Evolutionary conservation across 2,888 invertebrate species (phyloP), one percentile per base, ranked within the genome.

Genomic region (Campoletis raptor): DNA sequence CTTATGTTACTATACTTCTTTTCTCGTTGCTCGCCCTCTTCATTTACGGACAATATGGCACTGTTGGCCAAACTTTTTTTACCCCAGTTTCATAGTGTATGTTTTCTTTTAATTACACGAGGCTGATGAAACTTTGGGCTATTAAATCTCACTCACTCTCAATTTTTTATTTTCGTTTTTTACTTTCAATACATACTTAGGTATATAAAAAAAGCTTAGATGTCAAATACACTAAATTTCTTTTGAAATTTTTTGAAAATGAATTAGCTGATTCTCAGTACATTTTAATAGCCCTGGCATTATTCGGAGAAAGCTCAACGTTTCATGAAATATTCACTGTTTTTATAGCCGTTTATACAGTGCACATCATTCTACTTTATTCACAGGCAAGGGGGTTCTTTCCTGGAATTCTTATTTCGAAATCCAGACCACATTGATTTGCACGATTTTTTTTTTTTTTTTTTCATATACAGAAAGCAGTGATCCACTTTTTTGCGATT

Each of bases 51-150:
- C 87, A 87, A 87, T 87, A 42, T 81, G 80, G 74, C 67, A 54
- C 81, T 69, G 70, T 81, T 57, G 69, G 70, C 36, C 10, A 70
- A 67, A 81, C 74, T 82, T 72, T 52, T 83, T 81, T 66, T 57
- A 36, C 40, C 42, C 69, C 76, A 48, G 76, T 82, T 82, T 82
- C 81, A 30, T 79, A 30, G 79, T 79, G 79, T 88, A 81, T 85
- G 84, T 87, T 88, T 87, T 84, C 88, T 88, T 88, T 88, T 88
- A 87, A 88, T 88, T 88, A 88, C 84, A 78, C 82, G 69, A 74
- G 66, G 64, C 82, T 76, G 85, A 81, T 82, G 83, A 69, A 88
- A 88, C 85, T 85, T 88, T 82, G 57, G 81, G 57, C 80, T 73
- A 78, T 81, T 81, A 81, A 78, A 82, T 78, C 72, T 76, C 76